Evolutionary conservation across 1,140 invertebrate genomes (phyloP), one percentile per base, ranked within the genome.

Genomic region (Trichonephila inaurata): DNA sequence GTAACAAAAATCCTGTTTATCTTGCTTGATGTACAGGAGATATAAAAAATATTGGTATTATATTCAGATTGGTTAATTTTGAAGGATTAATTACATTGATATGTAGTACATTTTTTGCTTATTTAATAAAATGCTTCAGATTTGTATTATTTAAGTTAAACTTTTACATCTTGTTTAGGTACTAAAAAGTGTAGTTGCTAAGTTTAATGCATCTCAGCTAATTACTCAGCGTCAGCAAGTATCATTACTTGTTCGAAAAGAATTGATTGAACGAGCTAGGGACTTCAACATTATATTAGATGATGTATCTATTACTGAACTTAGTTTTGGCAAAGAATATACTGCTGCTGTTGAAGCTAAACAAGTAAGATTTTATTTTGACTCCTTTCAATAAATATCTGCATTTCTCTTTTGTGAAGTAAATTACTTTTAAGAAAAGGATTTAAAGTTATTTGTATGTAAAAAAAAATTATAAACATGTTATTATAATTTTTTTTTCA

Each of bases 271-370:
- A 95, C 96, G 99, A 92, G 99, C 99, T n/a, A 97, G 97, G 95
- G 99, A 99, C 96, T 99, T 99, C 96, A 99, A 99, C 95, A 99
- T 99, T 83, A 99, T 99, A 95, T 96, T 99, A 60, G 99, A 99
- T 96, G 99, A 99, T 96, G 99, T 99, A n/a, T 99, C 99, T 7
- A 97, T 99, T 85, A 99, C 99, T 72, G 99, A 99, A 96, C 96
- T 99, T 66, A 99, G 98, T 96, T 99, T 99, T 96, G 99, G 99
- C 51, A 99, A 99, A 96, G 99, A 99, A 96, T 99, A 99, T 95
- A 99, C 99, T n/a, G 99, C 99, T 83, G 99, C 99, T 92, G 99
- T 99, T 95, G 99, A 99, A 97, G 97, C 99, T 14, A 99, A 99
- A 96, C 99, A 99, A 96, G 99, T 97, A 94, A 88, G 94, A 4